phyloP scores from a whole-genome alignment of 1,140 invertebrate species.

The Holcopasites calliopsidis region DNA sequence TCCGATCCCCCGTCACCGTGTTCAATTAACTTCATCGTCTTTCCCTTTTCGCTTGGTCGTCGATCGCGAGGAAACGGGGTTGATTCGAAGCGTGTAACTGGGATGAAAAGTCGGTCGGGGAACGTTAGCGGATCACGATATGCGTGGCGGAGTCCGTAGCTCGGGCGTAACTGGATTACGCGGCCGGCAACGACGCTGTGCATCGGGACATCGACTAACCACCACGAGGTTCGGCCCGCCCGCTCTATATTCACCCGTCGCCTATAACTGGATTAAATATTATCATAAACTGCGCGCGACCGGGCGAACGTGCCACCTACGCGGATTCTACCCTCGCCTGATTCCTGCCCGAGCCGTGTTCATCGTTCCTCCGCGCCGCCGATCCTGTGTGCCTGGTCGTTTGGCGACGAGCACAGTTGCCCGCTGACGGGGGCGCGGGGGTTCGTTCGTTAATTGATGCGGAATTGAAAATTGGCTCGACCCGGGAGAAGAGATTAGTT shows the following conservation, averaged over 20 bases:
- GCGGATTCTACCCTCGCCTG: slow-evolving; percentile 9
- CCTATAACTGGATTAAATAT: slow-evolving; percentile 77
- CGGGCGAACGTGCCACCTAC: slow-evolving; percentile 45
- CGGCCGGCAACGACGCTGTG: slow-evolving; percentile 58
- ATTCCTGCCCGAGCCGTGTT: neutral
- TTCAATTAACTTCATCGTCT: too few species aligned
- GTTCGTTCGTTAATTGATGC: too few species aligned
- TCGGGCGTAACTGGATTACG: slow-evolving; percentile 72
- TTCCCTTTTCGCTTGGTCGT: neutral
- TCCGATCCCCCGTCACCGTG: too few species aligned
- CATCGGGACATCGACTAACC: slow-evolving; percentile 70
- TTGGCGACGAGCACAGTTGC: too few species aligned
- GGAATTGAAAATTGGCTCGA: too few species aligned
- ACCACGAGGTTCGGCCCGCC: slow-evolving; percentile 59
- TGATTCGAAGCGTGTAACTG: neutral
- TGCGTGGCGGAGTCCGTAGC: slow-evolving; percentile 58
- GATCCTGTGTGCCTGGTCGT: too few species aligned
- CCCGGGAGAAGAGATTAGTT: too few species aligned
- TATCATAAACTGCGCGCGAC: slow-evolving; percentile 72
- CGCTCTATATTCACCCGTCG: slow-evolving; percentile 59
- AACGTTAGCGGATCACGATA: slow-evolving; percentile 43
- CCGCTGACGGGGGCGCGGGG: too few species aligned
- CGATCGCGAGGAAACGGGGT: neutral
- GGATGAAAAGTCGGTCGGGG: slow-evolving; percentile 30
- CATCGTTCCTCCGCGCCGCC: too few species aligned